Evolutionary conservation across 2,797 vertebrate genomes (phyloP).

Genomic region (Octomys mimax): DNA sequence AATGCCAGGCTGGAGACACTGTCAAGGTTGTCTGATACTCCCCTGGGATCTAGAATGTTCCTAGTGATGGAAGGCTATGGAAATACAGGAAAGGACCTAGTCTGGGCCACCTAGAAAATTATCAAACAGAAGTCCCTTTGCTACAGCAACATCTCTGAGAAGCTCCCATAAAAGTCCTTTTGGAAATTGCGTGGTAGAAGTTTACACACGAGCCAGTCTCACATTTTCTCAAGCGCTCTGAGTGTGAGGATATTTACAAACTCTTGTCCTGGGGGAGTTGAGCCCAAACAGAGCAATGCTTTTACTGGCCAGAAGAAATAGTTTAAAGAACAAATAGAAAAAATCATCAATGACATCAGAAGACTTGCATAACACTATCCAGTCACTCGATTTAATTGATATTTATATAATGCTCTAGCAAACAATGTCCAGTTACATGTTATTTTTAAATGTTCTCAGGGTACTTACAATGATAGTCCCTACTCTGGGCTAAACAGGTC

Average conservation of each 20-base stretch:
- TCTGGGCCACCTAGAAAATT: not conserved
- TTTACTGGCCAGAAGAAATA: not conserved
- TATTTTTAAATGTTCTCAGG: not conserved
- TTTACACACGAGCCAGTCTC: not conserved
- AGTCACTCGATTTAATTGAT: not conserved
- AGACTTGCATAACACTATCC: not conserved
- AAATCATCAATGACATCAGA: not conserved
- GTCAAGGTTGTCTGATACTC: not conserved
- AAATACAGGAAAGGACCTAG: not conserved
- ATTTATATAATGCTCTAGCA: not conserved
- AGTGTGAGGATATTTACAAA: not conserved
- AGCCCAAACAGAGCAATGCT: not conserved
- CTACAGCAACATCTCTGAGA: not conserved
- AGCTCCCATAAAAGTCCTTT: not conserved
- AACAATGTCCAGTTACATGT: not conserved
- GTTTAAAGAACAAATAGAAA: not conserved
- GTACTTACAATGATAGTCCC: not conserved
- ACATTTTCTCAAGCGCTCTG: too few relatives aligned
- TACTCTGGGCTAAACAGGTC: not conserved
- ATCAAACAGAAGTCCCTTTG: not conserved
- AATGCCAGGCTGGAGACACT: too few relatives aligned
- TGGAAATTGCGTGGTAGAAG: not conserved
- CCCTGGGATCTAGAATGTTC: too few relatives aligned
- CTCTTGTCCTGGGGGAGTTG: too few relatives aligned
- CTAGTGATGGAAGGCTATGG: not conserved